Percentiles rank a stretch among this genome's conserved stretches.
Evolutionary conservation across 2,888 invertebrate species (phyloP).

Genomic region (Leptarthrus brevirostris): DNA sequence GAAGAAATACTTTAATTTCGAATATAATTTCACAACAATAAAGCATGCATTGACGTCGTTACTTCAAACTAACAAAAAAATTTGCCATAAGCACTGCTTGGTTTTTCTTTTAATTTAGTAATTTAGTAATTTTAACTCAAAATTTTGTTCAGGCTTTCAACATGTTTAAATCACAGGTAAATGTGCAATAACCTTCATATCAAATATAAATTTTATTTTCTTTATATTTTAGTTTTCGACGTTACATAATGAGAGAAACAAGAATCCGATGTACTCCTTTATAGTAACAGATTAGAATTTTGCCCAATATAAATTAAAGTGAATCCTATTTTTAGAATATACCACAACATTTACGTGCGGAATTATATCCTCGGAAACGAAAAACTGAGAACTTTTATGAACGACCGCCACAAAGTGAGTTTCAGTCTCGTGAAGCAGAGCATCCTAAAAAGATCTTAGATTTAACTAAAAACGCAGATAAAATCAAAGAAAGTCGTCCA

Average conservation of each 20-base stretch:
- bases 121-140: neutral
- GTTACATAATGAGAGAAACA: neutral
- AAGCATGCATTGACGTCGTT: too few species aligned
- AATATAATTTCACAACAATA: too few species aligned
- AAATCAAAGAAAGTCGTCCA: neutral
- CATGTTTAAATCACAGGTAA: slow-evolving; percentile 29
- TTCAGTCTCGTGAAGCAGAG: slow-evolving; percentile 58
- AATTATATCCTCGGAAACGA: slow-evolving; percentile 59
- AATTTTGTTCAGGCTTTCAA: slow-evolving; percentile 9
- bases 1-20: too few species aligned
- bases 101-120: slow-evolving; percentile 1
- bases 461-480: neutral
- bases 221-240: neutral
- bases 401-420: slow-evolving; percentile 57
- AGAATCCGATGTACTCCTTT: neutral
- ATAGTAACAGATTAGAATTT: too few species aligned
- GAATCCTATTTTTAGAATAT: slow-evolving; percentile 14
- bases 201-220: neutral
- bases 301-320: too few species aligned
- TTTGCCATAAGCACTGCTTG: neutral
- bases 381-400: slow-evolving; percentile 58
- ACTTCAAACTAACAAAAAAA: neutral
- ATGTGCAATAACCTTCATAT: too few species aligned
- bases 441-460: slow-evolving; percentile 55
- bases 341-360: slow-evolving; percentile 49